phyloP scores from a whole-genome alignment of 1,140 invertebrate species.

The Agrypnia vestita region DNA sequence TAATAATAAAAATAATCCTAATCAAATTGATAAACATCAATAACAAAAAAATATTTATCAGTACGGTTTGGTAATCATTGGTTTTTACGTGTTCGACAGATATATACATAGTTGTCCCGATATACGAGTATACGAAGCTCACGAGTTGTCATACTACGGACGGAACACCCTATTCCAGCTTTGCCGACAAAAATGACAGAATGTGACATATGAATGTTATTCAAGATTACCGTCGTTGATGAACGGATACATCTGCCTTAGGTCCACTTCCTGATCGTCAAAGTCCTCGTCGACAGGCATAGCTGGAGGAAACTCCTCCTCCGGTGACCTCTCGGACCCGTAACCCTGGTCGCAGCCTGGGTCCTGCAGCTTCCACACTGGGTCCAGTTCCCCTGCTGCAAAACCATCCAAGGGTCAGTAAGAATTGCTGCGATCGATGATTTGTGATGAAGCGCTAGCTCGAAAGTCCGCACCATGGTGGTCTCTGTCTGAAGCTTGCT shows the following conservation, averaged over 20 bases:
- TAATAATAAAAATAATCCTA: too few relatives aligned
- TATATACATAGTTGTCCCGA: neutral
- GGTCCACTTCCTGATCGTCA: conserved; percentile 71
- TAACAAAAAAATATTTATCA: too few relatives aligned
- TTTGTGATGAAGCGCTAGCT: too few relatives aligned
- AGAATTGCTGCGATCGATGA: conserved; percentile 27
- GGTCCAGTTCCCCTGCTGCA: conserved; percentile 62
- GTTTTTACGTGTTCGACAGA: too few relatives aligned
- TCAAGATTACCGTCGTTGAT: conserved; percentile 75
- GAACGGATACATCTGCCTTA: conserved; percentile 76
- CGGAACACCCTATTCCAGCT: too few relatives aligned
- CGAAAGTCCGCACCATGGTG: too few relatives aligned
- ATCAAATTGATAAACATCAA: too few relatives aligned
- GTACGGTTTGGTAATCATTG: too few relatives aligned
- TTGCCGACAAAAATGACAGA: neutral
- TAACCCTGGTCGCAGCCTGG: conserved; percentile 84
- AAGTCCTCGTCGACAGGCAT: conserved; percentile 72
- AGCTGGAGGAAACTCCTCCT: conserved; percentile 82
- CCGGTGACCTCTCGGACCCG: conserved; percentile 83
- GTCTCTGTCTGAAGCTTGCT: too few relatives aligned
- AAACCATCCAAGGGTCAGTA: conserved; percentile 38
- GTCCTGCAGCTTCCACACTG: conserved; percentile 73
- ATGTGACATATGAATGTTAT: conserved; percentile 6
- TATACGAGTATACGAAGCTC: neutral
- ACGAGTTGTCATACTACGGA: neutral